Conservation (phyloP, 2,888 invertebrate genomes). For the Erpobdella octoculata region DNA sequence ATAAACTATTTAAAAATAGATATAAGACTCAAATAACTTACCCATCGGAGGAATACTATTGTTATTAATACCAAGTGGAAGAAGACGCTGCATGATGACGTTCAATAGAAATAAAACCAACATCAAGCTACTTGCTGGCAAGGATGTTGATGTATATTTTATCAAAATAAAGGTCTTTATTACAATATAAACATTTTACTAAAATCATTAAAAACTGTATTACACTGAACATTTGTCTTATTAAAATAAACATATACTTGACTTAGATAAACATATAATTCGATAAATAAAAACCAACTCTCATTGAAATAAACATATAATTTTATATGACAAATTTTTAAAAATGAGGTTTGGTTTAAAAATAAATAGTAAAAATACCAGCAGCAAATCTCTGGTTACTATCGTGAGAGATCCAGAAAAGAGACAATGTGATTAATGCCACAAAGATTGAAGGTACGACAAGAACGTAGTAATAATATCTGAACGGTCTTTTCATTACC, state of each 20-base stretch:
- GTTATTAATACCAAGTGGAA: background rate
- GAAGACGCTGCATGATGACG: conserved; percentile 7
- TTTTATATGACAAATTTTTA: too few species aligned
- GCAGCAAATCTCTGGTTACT: conserved; percentile 31
- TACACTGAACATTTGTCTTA: too few species aligned
- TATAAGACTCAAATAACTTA: background rate
- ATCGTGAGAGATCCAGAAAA: conserved; percentile 33
- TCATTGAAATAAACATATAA: too few species aligned
- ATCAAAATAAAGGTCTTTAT: too few species aligned
- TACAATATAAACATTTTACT: too few species aligned
- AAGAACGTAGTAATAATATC: conserved; percentile 31
- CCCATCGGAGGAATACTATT: background rate
- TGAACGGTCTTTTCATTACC: conserved; percentile 22
- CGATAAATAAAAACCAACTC: too few species aligned
- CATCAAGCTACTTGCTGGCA: conserved; percentile 14
- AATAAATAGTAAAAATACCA: conserved; percentile 28
- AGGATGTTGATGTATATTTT: too few species aligned
- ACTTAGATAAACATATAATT: too few species aligned
- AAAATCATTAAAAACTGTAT: too few species aligned
- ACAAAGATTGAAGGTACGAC: conserved; percentile 30
- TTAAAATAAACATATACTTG: too few species aligned
- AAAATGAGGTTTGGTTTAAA: too few species aligned
- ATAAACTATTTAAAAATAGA: background rate
- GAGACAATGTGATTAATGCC: conserved; percentile 26
- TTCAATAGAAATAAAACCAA: background rate